phyloP scores from a whole-genome alignment of 1,140 invertebrate genomes.

The Pseudobourletiella spinata region DNA sequence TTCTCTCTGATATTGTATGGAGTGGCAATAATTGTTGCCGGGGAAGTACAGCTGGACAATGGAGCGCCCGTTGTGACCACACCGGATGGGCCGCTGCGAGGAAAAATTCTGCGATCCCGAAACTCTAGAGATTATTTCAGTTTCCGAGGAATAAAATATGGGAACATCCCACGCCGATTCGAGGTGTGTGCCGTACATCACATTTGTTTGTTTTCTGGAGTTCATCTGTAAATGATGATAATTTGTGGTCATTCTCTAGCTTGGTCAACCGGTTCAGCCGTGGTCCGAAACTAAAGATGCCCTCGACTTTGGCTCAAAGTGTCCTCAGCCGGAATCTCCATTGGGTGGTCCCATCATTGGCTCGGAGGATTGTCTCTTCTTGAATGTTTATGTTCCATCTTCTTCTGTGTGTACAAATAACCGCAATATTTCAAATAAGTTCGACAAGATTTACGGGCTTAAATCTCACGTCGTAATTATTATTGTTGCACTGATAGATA shows the following conservation, averaged over 20 bases:
- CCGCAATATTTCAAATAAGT: background rate
- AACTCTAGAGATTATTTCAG: background rate
- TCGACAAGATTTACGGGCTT: background rate
- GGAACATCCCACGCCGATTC: background rate
- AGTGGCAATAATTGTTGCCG: too few relatives aligned
- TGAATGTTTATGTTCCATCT: constrained; percentile 1
- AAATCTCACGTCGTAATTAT: background rate
- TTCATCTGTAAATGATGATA: too few relatives aligned
- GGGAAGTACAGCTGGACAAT: too few relatives aligned
- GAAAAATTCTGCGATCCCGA: background rate
- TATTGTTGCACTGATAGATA: background rate
- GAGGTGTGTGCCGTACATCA: background rate
- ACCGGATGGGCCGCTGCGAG: background rate
- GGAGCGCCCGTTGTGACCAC: too few relatives aligned
- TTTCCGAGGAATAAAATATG: background rate
- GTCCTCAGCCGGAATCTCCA: background rate
- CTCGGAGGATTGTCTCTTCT: constrained; percentile 2
- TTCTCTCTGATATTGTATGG: too few relatives aligned
- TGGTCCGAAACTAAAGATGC: background rate
- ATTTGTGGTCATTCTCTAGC: background rate
- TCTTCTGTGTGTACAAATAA: background rate
- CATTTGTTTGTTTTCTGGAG: too few relatives aligned
- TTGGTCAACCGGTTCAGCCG: background rate
- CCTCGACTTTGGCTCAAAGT: background rate
- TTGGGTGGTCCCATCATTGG: too few relatives aligned